Evolutionary conservation across 1,140 invertebrate species (phyloP).

Genomic region (Cherax quadricarinatus): DNA sequence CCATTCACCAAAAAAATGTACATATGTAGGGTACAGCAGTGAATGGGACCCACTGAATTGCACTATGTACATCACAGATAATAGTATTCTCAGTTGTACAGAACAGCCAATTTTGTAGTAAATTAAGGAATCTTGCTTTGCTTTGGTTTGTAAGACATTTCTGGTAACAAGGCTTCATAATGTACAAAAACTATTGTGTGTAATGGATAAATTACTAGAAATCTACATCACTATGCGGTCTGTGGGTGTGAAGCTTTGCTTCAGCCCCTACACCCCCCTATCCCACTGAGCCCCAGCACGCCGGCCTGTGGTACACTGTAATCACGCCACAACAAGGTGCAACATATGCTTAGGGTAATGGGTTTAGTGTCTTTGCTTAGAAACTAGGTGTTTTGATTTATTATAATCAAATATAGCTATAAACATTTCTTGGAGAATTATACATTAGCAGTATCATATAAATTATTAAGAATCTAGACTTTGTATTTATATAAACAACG

Average conservation of each 20-base stretch:
- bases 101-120: constrained; percentile 5
- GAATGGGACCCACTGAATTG: constrained; percentile 40
- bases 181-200: background rate
- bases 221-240: background rate
- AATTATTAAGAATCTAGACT: constrained; percentile 69
- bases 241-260: constrained; percentile 1
- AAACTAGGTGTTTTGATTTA: constrained; percentile 53
- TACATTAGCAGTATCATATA: constrained; percentile 65
- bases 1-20: constrained; percentile 10
- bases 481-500: constrained; percentile 68
- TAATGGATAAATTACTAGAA: background rate
- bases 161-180: background rate
- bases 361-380: constrained; percentile 56
- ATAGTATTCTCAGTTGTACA: constrained; percentile 43
- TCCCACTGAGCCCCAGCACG: constrained; percentile 50
- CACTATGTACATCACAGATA: constrained; percentile 57
- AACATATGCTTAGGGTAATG: constrained; percentile 58
- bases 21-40: constrained; percentile 29
- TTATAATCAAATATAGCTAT: constrained; percentile 64
- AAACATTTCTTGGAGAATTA: constrained; percentile 64
- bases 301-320: constrained; percentile 54
- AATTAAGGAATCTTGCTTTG: background rate
- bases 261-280: constrained; percentile 35
- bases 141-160: background rate
- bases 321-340: constrained; percentile 57